Evolutionary conservation across 64 coral and sea anemone species (phyloP).

Genomic region (Montipora foliosa): DNA sequence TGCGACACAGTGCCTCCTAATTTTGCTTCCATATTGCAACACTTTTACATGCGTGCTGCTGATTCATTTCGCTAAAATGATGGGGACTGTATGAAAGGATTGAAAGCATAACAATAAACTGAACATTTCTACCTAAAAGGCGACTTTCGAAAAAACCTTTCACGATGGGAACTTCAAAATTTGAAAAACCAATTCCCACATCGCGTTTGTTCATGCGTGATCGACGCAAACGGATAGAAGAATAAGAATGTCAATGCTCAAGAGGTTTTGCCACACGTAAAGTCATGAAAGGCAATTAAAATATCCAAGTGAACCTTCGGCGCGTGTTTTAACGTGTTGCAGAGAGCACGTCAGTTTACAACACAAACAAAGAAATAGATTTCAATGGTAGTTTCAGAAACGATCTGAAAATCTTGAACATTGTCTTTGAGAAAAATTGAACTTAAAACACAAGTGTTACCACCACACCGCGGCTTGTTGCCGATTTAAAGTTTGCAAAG

Average conservation of each 20-base stretch:
- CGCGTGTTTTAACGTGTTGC: conserved; percentile 33
- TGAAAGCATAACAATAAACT: too few species aligned
- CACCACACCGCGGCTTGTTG: conserved; percentile 23
- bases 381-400: too few species aligned
- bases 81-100: too few species aligned
- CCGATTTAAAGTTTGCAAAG: conserved; percentile 36
- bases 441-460: not conserved
- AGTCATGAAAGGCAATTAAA: conserved; percentile 46
- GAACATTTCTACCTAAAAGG: too few species aligned
- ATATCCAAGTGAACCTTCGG: conserved; percentile 25
- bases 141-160: not conserved
- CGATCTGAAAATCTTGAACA: too few species aligned
- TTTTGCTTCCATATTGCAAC: too few species aligned
- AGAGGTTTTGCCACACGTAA: conserved; percentile 31
- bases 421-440: not conserved
- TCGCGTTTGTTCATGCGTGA: not conserved
- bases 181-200: not conserved
- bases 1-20: too few species aligned
- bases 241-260: conserved; percentile 13
- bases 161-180: not conserved
- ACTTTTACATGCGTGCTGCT: too few species aligned
- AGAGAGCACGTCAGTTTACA: not conserved
- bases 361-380: not conserved
- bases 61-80: too few species aligned
- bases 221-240: not conserved